Evolutionary conservation across 37 sponge, comb jelly and placozoan species (phyloP).

Genomic region (Ephydatia muelleri): DNA sequence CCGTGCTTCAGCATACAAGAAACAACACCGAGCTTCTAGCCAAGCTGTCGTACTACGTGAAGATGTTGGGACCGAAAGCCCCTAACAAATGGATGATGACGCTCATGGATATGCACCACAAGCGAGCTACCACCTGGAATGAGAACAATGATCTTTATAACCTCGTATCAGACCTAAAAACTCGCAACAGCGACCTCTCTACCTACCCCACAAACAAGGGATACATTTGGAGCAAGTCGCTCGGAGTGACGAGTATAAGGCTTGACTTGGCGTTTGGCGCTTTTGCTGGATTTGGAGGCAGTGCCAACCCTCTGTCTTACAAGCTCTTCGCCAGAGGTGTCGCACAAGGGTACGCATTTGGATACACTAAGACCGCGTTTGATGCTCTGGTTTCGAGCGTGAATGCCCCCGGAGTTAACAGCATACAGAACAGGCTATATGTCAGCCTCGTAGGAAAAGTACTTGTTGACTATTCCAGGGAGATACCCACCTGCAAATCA

Average conservation of each 20-base stretch:
- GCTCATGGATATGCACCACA: background rate
- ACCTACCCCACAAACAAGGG: slow-evolving; percentile 61
- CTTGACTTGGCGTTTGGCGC: slow-evolving; percentile 52
- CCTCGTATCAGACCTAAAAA: slow-evolving; percentile 35
- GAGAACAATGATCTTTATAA: slow-evolving; percentile 23
- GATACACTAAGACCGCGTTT: slow-evolving; percentile 26
- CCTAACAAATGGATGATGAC: background rate
- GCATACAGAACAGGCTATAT: background rate
- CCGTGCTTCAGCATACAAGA: background rate
- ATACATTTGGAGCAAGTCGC: slow-evolving; percentile 63
- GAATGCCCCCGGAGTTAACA: background rate
- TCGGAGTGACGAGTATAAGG: slow-evolving; percentile 37
- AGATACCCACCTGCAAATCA: background rate
- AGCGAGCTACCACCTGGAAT: background rate
- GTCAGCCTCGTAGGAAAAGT: background rate
- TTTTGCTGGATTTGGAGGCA: slow-evolving; percentile 34
- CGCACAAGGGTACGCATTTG: slow-evolving; percentile 57
- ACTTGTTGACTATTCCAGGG: background rate
- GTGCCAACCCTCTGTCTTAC: background rate
- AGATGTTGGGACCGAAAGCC: background rate
- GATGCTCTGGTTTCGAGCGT: background rate
- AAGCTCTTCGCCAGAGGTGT: slow-evolving; percentile 43
- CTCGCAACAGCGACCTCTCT: slow-evolving; percentile 30
- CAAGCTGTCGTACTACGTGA: background rate
- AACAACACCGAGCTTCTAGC: background rate